Base-by-base conservation (phyloP, 2,113 vertebrate species). In the Amphilophus citrinellus region DNA sequence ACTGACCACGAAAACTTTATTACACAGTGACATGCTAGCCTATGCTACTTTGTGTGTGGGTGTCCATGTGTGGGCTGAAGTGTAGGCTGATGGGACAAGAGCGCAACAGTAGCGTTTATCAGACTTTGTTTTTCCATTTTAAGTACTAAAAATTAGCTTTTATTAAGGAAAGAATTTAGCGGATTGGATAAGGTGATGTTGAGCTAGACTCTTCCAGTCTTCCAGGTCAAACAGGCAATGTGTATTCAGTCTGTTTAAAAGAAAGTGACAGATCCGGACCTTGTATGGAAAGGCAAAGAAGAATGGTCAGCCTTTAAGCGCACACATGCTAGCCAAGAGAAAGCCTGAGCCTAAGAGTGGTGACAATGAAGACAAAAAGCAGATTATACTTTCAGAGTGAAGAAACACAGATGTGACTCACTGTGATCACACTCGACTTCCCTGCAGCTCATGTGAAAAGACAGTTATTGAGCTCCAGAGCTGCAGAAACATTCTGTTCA, bases 171-270 rank as follows among this genome's bases (percentile, higher is more conserved):
- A 1, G 66, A 73, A n/a, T 73, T 18, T 56, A 73, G 53, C 2
- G 53, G 17, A 53, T 27, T 8, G 66, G 68, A 56, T 47, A 73
- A 47, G 1, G 6, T 57, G 20, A 73, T 27, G 44, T 32, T 71
- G 44, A 71, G 66, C 10, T 10, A 73, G 27, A 56, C 53, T 3
- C 30, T 30, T 27, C 27, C 27, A 10, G 17, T 56, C 47, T 18
- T 32, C 47, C 32, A 35, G 27, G 35, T 39, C 14, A 47, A 61
- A 2, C 79, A 71, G 81, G 73, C 84, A 83, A 84, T 66, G 86
- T 82, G 89, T 87, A 50, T 87, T 84, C 58, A 73, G 58, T 80
- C 24, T 95, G 93, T 95, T 95, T 93, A 91, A 94, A 87, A 84
- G 15, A 88, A 50, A 65, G 35, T 85, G 93, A 90, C 91, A 93